Evolutionary conservation across 2,888 invertebrate species (phyloP), one percentile per base, ranked within the genome.

Genomic region (Lycocerus yunnanus): DNA sequence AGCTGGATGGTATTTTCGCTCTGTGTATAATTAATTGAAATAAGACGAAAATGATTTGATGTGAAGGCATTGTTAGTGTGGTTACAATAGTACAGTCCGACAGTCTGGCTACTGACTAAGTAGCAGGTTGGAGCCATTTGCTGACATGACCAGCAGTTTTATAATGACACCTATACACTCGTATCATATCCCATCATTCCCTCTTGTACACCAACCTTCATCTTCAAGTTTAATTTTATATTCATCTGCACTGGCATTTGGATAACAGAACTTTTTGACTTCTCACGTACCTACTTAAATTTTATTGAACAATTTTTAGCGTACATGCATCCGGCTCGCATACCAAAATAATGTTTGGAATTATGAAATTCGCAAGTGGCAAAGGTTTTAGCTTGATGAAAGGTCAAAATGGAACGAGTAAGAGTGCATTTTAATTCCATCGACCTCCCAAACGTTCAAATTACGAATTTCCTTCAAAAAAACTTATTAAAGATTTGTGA

Each of bases 81-180:
- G 74, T 65, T 71, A 77, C 75, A 77, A 77, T 77, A 68, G 73
- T 73, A 75, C 77, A 83, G 85, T 82, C 86, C 85, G 85, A 83
- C 85, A 84, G 85, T 84, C 85, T 85, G 86, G 86, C 86, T 86
- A 86, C 86, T 82, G 86, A 81, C 86, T 86, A 87, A 87, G 87
- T 87, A 87, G 86, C 86, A 86, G 86, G 85, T 86, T 85, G 86
- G 81, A 83, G 81, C 86, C 86, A 87, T 87, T 87, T 87, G 85
- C 86, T 84, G 85, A 86, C 85, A 84, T 87, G 87, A 87, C 86
- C 82, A 84, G 86, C 86, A 84, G 81, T 85, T 83, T 82, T 81
- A 84, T 86, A 86, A 87, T 86, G 86, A 86, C 86, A 86, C 85
- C 86, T 85, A 82, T 83, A 80, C 80, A 80, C 80, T 84, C 84